phyloP scores from a whole-genome alignment of 2,888 invertebrate genomes.

The Lasioglossum morio region DNA sequence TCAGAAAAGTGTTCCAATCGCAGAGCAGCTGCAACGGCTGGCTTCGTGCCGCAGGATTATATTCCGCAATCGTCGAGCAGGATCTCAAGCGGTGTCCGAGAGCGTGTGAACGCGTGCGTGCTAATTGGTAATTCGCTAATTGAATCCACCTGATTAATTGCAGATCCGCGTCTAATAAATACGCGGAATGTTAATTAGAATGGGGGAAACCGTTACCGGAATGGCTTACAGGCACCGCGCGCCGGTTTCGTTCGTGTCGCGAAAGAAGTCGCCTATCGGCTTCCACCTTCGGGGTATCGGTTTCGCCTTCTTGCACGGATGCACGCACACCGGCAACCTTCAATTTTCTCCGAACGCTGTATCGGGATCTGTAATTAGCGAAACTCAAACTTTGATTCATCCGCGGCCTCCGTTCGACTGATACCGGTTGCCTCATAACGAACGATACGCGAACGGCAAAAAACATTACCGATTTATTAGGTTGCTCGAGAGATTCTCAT shows the following conservation, averaged over 20 bases:
- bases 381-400: constrained; percentile 54
- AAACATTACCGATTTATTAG: constrained; percentile 20
- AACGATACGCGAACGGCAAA: neutral
- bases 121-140: constrained; percentile 83
- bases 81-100: constrained; percentile 71
- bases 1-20: neutral
- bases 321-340: neutral
- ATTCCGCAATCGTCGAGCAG: constrained; percentile 75
- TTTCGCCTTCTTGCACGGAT: constrained; percentile 20
- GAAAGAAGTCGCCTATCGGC: constrained; percentile 63
- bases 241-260: constrained; percentile 62
- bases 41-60: constrained; percentile 71
- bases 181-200: constrained; percentile 78
- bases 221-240: constrained; percentile 48
- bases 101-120: constrained; percentile 77
- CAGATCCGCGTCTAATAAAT: constrained; percentile 81
- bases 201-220: constrained; percentile 70
- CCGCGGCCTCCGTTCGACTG: constrained; percentile 13
- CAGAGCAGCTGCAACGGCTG: constrained; percentile 36
- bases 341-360: constrained; percentile 46
- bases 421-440: constrained; percentile 24
- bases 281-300: constrained; percentile 52
- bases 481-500: neutral
- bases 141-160: constrained; percentile 83
- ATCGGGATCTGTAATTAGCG: constrained; percentile 54